Base-by-base conservation (phyloP, 2,888 invertebrate species). In the Sipha maydis region DNA sequence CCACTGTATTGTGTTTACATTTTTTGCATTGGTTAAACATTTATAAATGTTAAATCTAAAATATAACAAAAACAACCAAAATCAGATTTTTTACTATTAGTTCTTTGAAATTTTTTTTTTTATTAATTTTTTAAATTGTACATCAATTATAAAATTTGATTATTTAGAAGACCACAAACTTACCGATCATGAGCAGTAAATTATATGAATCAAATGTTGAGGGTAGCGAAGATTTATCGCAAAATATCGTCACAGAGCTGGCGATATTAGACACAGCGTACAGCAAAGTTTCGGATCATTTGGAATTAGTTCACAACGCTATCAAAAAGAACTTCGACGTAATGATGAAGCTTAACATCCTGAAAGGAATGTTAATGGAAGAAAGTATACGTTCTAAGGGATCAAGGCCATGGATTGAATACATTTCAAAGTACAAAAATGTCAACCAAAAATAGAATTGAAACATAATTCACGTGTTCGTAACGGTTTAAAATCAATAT, bases 351-450 rank as follows among this genome's bases (percentile, higher is more conserved):
- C 48, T 85, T 17, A 67, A 85, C 21, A 85, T 85, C 14, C 48
- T 85, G 48, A 85, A 85, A 54, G 85, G 85, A 31, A 85, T 85
- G 85, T 34, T 85, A 0, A 69, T 77, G 85, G 85, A 77, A 34
- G 77, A 78, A 34, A 28, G 38, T 14, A 69, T 69, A 11, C 85
- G 69, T 1, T 77, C 77, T 3, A 85, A 78, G 19, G 54, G 56
- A 11, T 71, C 79, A 0, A 28, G n/a, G 73, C 75, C 56, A 0
- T 75, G 38, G 75, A 75, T 61, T 56, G 31, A 84, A 84, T 84
- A 34, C 34, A 61, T 84, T 21, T 75, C 75, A 9, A 75, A 75
- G 28, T 84, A 84, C 56, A 75, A 84, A 75, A 83, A 54, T 31
- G 9, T 69, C 11, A 3, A 69, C 11, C 25, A 28, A 9, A 69